Evolutionary conservation across 2,113 vertebrate genomes (phyloP).

Genomic region (Engraulis encrasicolus): DNA sequence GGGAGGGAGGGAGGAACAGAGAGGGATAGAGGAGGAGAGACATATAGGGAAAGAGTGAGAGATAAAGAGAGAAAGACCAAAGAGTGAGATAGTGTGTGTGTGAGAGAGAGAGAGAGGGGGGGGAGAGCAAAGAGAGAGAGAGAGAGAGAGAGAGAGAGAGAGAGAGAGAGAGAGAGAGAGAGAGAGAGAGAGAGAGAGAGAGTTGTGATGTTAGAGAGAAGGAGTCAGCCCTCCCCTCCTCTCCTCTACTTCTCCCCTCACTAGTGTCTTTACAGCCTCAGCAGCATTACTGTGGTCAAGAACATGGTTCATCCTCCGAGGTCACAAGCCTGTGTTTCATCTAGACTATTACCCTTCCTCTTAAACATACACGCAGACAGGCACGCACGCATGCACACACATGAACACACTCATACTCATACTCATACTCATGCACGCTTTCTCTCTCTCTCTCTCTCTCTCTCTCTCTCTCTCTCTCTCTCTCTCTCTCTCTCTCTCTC

Average conservation of each 20-base stretch:
- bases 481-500: no score
- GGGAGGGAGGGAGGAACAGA: no score
- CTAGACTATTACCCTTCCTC: no score
- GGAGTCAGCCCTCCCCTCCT: not conserved
- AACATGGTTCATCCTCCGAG: conserved; percentile 38
- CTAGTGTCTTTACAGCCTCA: conserved; percentile 33
- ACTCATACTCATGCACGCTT: not conserved
- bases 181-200: not conserved
- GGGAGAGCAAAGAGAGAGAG: not conserved
- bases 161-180: not conserved
- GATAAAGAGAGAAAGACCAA: no score
- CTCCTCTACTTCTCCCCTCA: no score
- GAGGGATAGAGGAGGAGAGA: not conserved
- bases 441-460: no score
- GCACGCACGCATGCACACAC: not conserved
- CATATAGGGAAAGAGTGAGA: no score
- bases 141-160: not conserved
- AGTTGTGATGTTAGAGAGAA: not conserved
- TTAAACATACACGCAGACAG: no score
- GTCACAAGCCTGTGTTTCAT: conserved; percentile 41
- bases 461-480: no score
- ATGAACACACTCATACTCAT: not conserved
- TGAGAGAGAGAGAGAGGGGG: not conserved
- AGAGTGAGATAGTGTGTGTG: not conserved
- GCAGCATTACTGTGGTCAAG: conserved; percentile 49